Base-by-base conservation (phyloP, 2,113 vertebrate genomes). In the Siphamia tubifer region DNA sequence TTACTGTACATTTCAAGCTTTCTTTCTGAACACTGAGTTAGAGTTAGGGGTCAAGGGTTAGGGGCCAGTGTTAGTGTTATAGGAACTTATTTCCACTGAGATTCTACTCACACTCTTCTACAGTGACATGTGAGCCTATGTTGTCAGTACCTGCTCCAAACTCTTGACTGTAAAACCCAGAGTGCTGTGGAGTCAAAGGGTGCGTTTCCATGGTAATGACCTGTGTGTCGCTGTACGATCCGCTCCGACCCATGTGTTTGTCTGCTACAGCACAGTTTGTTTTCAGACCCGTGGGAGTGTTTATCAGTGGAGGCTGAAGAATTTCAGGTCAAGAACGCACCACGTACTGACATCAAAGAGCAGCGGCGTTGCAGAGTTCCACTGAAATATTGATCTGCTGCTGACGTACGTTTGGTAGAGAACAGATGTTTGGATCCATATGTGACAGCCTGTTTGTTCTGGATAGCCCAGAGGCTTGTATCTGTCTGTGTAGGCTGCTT, bases 261-360 rank as follows among this genome's bases (percentile, higher is more conserved):
- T 77, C 84, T 61, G 60, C 63, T 68, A 36, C 51, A 5, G 36
- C 81, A 31, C 53, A 70, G 77, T 85, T 81, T 85, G 86, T 82
- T 90, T 88, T 58, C 58, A 74, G 77, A 72, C 49, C 81, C 49
- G 65, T 85, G 84, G 83, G 86, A 71, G 74, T 89, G 86, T 89
- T 89, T 90, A 88, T 79, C 82, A 51, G 77, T 19, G 68, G 77
- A 36, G 82, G 74, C 52, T 38, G 62, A 79, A 71, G 82, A 87
- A 88, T 88, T 82, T 57, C 62, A 81, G 87, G 86, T 84, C 84
- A 85, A 82, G 79, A 84, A 83, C 84, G 79, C 74, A 24, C 3
- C 28, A 8, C 17, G 82, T 84, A 76, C 80, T 54, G 70, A 87
- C 87, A 86, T 88, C 81, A 89, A 89, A 89, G 69, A 2, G 71